Conservation (phyloP, 2,797 vertebrate species). For the Apogon talboti region DNA sequence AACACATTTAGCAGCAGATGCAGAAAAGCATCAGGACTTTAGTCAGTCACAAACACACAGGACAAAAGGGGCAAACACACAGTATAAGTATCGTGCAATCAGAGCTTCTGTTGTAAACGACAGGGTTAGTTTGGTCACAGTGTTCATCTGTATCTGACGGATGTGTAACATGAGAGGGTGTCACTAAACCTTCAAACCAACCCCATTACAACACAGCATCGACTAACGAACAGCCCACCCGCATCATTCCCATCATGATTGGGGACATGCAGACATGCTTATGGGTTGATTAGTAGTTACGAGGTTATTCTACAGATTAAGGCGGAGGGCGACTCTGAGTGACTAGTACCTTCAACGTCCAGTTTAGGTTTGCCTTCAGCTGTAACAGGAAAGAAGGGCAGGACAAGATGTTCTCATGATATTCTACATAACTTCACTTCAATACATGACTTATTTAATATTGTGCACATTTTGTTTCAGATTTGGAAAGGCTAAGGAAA, state of each 20-base stretch:
- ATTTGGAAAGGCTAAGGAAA: neutral
- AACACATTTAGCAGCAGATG: neutral
- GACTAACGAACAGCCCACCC: conserved; percentile 32
- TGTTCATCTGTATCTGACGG: conserved; percentile 43
- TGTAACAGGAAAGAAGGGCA: conserved; percentile 84
- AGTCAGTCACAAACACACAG: conserved; percentile 12
- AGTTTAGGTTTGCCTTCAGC: conserved; percentile 86
- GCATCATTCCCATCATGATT: conserved; percentile 57
- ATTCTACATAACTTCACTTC: conserved; percentile 3
- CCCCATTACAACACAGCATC: conserved; percentile 26
- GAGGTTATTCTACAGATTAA: conserved; percentile 64
- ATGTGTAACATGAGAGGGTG: conserved; percentile 17
- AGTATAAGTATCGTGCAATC: conserved; percentile 56
- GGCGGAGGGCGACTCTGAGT: conserved; percentile 44
- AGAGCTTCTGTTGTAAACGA: conserved; percentile 47
- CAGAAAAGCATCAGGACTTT: conserved; percentile 30
- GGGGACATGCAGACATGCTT: conserved; percentile 85
- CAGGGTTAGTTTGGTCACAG: conserved; percentile 60
- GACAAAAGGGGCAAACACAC: conserved; percentile 34
- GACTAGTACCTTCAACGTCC: conserved; percentile 87
- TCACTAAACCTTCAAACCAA: conserved; percentile 29
- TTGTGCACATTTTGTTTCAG: neutral
- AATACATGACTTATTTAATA: neutral
- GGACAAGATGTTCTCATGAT: conserved; percentile 71
- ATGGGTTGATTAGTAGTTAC: conserved; percentile 78